Evolutionary conservation across 2,113 vertebrate species (phyloP).

Genomic region (Peromyscus leucopus): DNA sequence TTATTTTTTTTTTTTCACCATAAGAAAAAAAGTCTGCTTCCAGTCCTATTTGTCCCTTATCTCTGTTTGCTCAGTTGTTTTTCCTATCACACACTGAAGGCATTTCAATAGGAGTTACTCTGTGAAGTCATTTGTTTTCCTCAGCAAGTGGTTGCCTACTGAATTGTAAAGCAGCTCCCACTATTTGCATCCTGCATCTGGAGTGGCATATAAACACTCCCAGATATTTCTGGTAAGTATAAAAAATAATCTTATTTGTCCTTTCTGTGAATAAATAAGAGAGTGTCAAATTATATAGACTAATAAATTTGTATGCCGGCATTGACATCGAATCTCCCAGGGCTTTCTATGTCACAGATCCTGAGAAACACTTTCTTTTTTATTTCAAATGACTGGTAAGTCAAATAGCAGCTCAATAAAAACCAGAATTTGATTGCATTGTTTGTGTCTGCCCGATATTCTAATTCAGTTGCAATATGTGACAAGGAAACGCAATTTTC

Average conservation of each 20-base stretch:
- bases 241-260: constrained; percentile 94
- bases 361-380: constrained; percentile 86
- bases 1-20: constrained; percentile 87
- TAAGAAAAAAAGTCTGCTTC: constrained; percentile 93
- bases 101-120: constrained; percentile 99
- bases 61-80: constrained; percentile 99
- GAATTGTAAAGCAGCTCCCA: constrained; percentile 97
- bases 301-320: constrained; percentile 89
- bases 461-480: constrained; percentile 88
- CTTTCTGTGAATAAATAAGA: constrained; percentile 92
- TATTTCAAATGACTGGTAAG: constrained; percentile 86
- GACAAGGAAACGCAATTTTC: constrained; percentile 88
- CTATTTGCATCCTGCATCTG: constrained; percentile 98
- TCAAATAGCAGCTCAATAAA: constrained; percentile 87
- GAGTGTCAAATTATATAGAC: constrained; percentile 94
- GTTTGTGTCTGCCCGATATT: constrained; percentile 89
- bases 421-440: constrained; percentile 88
- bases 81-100: constrained; percentile 99
- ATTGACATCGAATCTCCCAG: constrained; percentile 89
- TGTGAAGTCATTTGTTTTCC: constrained; percentile 99
- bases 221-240: constrained; percentile 92
- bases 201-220: constrained; percentile 92
- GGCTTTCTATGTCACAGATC: constrained; percentile 87
- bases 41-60: constrained; percentile 99
- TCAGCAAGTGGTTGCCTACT: constrained; percentile 97